phyloP scores from a whole-genome alignment of 1,140 invertebrate species.

The Drosophila oshimai region DNA sequence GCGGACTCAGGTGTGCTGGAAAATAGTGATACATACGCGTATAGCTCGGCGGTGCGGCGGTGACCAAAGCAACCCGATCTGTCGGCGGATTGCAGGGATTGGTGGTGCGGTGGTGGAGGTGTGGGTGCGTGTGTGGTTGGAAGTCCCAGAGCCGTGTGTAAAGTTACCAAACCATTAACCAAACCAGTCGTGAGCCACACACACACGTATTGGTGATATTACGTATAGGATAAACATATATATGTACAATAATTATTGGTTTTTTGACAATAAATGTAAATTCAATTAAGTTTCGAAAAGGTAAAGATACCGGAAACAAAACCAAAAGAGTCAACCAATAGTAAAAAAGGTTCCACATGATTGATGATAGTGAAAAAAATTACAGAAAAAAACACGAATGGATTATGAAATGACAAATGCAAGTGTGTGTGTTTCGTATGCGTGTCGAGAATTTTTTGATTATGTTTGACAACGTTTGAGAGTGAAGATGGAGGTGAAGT shows the following conservation, averaged over 20 bases:
- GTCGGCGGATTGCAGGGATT: conserved; percentile 48
- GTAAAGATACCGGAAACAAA: conserved; percentile 70
- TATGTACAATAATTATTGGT: conserved; percentile 66
- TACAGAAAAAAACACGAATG: conserved; percentile 50
- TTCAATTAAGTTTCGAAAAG: conserved; percentile 70
- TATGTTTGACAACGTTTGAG: conserved; percentile 46
- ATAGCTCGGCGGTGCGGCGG: conserved; percentile 84
- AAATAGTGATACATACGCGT: conserved; percentile 84
- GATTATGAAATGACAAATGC: conserved; percentile 65
- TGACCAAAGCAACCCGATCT: conserved; percentile 83
- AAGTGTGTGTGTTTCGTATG: conserved; percentile 29
- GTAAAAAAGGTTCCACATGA: conserved; percentile 62
- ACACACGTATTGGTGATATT: conserved; percentile 34
- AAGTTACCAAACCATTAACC: conserved; percentile 61
- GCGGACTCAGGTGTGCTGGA: conserved; percentile 83
- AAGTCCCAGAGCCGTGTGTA: conserved; percentile 47
- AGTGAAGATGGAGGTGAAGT: background rate
- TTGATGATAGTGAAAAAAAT: conserved; percentile 61
- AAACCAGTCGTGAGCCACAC: conserved; percentile 67
- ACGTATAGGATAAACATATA: conserved; percentile 42
- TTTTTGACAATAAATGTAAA: conserved; percentile 66
- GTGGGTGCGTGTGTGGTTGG: conserved; percentile 45
- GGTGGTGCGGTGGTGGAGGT: conserved; percentile 11
- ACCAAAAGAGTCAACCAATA: conserved; percentile 52
- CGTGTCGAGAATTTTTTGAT: conserved; percentile 68